Conservation (phyloP, 2,888 invertebrate genomes). For the Malacosoma neustria region DNA sequence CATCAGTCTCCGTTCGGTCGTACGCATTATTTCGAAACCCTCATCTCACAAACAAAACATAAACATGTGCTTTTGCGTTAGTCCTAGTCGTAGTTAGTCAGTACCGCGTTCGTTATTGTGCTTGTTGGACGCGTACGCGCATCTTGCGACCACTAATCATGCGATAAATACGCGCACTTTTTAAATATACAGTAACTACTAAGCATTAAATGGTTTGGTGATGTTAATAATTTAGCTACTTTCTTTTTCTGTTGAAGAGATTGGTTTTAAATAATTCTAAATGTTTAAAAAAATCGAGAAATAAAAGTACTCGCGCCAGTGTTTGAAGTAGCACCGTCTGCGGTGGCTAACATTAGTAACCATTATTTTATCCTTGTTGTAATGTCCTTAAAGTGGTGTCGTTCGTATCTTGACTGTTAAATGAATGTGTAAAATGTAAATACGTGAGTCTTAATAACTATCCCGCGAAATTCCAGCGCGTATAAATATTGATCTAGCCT, state of each 20-base stretch:
- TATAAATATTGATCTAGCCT: too few relatives aligned
- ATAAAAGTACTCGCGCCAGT: not conserved
- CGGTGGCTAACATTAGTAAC: not conserved
- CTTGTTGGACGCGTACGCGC: conserved; percentile 22
- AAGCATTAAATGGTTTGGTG: too few relatives aligned
- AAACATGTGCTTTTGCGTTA: conserved; percentile 5
- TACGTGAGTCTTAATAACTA: too few relatives aligned
- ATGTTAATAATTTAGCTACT: too few relatives aligned
- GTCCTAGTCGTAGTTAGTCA: too few relatives aligned
- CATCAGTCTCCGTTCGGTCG: not conserved
- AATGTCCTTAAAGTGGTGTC: not conserved
- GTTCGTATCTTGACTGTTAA: too few relatives aligned
- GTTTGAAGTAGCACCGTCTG: not conserved
- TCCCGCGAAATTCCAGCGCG: too few relatives aligned
- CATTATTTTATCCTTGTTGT: not conserved
- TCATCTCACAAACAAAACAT: conserved; percentile 25
- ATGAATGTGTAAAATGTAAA: too few relatives aligned
- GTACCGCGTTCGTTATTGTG: conserved; percentile 27
- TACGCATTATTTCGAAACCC: conserved; percentile 1
- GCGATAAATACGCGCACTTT: conserved; percentile 6
- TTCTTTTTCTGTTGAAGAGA: too few relatives aligned
- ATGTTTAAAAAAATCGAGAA: too few relatives aligned
- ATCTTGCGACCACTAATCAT: conserved; percentile 19
- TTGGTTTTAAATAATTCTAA: too few relatives aligned
- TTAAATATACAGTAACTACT: too few relatives aligned